These are phyloP conservation scores for Zygothrica quintamaculata DNA, from an alignment of 2,888 invertebrate genomes.

Conservation along the genomic window DNA sequence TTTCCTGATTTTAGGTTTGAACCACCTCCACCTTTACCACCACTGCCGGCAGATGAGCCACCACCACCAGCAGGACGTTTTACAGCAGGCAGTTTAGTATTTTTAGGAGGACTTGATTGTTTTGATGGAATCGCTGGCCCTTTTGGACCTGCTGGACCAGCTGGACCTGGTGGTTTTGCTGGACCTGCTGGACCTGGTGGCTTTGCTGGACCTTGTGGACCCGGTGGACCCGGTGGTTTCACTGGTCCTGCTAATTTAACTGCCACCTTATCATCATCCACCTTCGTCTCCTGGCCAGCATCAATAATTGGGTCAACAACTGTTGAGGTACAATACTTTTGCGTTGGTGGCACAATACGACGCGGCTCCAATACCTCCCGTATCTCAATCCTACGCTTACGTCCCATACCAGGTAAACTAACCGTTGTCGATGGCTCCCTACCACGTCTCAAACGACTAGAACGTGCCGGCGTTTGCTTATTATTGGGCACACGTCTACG, in stretches of 20 bases:
- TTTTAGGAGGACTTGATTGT: not conserved
- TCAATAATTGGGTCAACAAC: not conserved
- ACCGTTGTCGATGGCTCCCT: not conserved
- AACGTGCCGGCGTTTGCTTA: constrained; percentile 2
- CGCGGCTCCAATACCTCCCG: constrained; percentile 10
- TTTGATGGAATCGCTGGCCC: not conserved
- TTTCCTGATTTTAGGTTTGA: constrained; percentile 1
- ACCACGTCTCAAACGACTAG: not conserved
- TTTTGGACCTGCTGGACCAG: not conserved
- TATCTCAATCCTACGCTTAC: not conserved
- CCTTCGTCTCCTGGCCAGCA: too few species aligned
- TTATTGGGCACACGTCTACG: constrained; percentile 5
- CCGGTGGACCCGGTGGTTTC: not conserved
- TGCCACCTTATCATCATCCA: too few species aligned
- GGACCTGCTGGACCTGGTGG: too few species aligned
- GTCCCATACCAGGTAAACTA: too few species aligned
- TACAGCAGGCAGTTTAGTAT: not conserved
- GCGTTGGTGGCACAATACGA: constrained; percentile 2
- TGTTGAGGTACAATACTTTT: not conserved
- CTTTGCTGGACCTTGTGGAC: not conserved
- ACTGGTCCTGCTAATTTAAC: too few species aligned
- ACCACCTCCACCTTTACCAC: not conserved
- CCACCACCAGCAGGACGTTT: not conserved
- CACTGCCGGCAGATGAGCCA: too few species aligned
- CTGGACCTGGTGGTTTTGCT: too few species aligned